Evolutionary conservation across 2,888 invertebrate genomes (phyloP).

Genomic region (Calliopum simillimum): DNA sequence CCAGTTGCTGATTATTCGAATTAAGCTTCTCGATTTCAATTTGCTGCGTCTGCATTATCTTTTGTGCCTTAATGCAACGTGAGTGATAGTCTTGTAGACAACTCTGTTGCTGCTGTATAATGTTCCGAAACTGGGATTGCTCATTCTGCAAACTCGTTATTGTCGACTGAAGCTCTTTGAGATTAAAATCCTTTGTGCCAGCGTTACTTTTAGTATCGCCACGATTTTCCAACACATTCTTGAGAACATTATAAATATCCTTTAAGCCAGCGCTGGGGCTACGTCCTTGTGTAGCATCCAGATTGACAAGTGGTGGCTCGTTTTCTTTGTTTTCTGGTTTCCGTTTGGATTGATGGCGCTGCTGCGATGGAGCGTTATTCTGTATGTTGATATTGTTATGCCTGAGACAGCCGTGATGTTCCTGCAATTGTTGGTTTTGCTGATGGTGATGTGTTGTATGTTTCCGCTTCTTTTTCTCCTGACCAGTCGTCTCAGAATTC

Average conservation of each 20-base stretch:
- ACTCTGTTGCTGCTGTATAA: constrained; percentile 62
- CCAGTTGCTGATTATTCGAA: constrained; percentile 59
- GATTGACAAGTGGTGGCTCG: constrained; percentile 24
- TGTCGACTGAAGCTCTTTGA: constrained; percentile 51
- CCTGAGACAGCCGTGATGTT: constrained; percentile 28
- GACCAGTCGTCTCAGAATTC: background rate
- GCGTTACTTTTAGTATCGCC: constrained; percentile 37
- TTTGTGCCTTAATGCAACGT: constrained; percentile 62
- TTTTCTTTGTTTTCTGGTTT: constrained; percentile 44
- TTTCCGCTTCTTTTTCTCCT: constrained; percentile 32
- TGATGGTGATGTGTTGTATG: background rate
- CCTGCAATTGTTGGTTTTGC: constrained; percentile 24
- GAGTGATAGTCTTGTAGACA: constrained; percentile 60
- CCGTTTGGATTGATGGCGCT: constrained; percentile 21
- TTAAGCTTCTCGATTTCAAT: constrained; percentile 61
- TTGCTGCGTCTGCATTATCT: constrained; percentile 63
- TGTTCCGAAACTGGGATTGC: constrained; percentile 58
- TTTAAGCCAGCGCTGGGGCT: constrained; percentile 44
- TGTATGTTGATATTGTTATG: constrained; percentile 8
- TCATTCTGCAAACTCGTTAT: constrained; percentile 57
- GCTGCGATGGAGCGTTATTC: constrained; percentile 9
- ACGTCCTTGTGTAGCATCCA: background rate
- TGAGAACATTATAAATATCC: constrained; percentile 53
- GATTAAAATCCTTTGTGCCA: constrained; percentile 36
- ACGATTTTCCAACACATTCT: constrained; percentile 52